Conservation (phyloP, 64 coral and sea anemone species). For the Actinia tenebrosa region DNA sequence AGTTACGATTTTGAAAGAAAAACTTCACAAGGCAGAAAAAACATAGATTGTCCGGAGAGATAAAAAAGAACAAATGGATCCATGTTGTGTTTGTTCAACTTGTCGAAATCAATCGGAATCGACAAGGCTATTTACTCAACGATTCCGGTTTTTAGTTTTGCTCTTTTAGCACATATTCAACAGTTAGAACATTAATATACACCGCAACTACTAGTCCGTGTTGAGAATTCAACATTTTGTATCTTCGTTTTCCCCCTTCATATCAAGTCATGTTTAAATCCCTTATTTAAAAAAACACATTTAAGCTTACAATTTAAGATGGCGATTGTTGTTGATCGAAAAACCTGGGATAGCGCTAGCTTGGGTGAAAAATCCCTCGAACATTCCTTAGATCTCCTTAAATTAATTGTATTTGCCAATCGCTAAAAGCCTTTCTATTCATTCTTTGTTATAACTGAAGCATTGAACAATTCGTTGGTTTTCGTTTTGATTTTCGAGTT, state of each 20-base stretch:
- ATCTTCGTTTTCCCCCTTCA: neutral
- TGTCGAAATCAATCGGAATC: slow-evolving; percentile 7
- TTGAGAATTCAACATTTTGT: neutral
- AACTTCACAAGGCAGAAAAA: neutral
- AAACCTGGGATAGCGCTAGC: neutral
- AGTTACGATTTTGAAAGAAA: neutral
- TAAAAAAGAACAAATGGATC: neutral
- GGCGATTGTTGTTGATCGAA: neutral
- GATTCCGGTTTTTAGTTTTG: neutral
- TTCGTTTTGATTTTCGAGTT: neutral
- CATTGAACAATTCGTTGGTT: neutral
- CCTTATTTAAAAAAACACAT: neutral
- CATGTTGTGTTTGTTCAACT: slow-evolving; percentile 10
- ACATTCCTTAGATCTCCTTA: neutral
- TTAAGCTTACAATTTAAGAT: neutral
- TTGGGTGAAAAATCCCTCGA: neutral
- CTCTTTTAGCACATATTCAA: neutral
- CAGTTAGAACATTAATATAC: neutral
- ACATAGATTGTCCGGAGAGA: neutral
- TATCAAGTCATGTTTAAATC: neutral
- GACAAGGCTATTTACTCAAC: neutral
- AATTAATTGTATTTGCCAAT: neutral
- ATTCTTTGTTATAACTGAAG: neutral
- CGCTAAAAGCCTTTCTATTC: neutral
- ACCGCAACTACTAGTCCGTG: neutral